Conservation (phyloP, 2,888 invertebrate species). For the Drosophila peninsularis region DNA sequence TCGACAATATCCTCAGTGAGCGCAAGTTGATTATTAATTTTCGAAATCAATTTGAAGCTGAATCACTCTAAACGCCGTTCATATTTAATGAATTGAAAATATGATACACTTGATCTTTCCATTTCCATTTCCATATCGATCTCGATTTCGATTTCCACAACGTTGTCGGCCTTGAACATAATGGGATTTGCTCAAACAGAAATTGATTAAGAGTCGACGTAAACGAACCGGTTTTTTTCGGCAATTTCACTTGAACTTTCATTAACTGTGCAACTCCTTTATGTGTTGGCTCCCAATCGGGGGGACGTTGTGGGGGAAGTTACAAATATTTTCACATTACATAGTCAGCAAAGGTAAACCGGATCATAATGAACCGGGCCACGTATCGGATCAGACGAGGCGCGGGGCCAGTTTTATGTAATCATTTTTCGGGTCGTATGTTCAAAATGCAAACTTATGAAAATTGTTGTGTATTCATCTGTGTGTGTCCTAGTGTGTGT, state of each 20-base stretch:
- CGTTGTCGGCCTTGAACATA: slow-evolving; percentile 70
- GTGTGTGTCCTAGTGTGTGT: slow-evolving; percentile 10
- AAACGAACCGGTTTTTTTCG: slow-evolving; percentile 61
- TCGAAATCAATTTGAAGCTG: background rate
- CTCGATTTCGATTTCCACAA: slow-evolving; percentile 45
- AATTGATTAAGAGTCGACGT: slow-evolving; percentile 50
- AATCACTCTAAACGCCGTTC: background rate
- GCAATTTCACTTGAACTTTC: slow-evolving; percentile 77
- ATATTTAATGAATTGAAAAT: slow-evolving; percentile 26
- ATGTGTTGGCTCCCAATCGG: slow-evolving; percentile 14
- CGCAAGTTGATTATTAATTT: background rate
- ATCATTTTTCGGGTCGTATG: slow-evolving; percentile 48
- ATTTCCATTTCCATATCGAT: slow-evolving; percentile 26
- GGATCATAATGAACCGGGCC: slow-evolving; percentile 43
- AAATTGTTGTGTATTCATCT: slow-evolving; percentile 26
- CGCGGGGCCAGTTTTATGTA: slow-evolving; percentile 59
- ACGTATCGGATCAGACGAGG: slow-evolving; percentile 26
- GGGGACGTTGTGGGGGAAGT: slow-evolving; percentile 25
- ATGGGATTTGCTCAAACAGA: slow-evolving; percentile 41
- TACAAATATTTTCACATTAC: slow-evolving; percentile 44
- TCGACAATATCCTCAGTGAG: background rate
- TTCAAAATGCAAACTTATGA: slow-evolving; percentile 64
- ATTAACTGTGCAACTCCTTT: slow-evolving; percentile 61
- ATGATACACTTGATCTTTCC: slow-evolving; percentile 26
- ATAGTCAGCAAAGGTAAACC: slow-evolving; percentile 48